Base-by-base conservation (phyloP, 2,113 vertebrate species). In the Sebastes fasciatus region DNA sequence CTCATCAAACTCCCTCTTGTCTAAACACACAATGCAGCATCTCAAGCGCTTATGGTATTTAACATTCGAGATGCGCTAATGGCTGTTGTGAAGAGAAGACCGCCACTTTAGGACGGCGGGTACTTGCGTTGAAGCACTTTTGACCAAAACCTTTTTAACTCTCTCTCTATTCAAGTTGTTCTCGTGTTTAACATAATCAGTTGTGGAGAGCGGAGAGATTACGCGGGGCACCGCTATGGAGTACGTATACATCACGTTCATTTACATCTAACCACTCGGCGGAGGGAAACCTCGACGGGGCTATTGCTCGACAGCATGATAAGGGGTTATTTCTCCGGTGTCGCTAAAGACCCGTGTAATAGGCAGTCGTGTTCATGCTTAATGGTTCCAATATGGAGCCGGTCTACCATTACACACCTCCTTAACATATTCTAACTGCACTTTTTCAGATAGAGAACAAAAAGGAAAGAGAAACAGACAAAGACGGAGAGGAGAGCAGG, bases 301-400 rank as follows among this genome's bases (percentile, higher is more conserved):
- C 58, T 45, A 46, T 43, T 21, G 43, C 60, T 67, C 40, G 54
- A n/a, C 74, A 74, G 57, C 10, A 77, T 65, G 73, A 87, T 79
- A 52, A 54, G 65, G 14, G 72, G 64, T 83, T 79, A 62, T 85
- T 80, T 65, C 74, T 79, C 63, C 11, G 34, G 77, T 63, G 67
- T 60, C 7, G 73, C 66, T 92, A 91, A 92, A 88, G 78, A 85
- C 60, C 85, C 65, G 19, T 72, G 73, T 75, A 87, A 92, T 83
- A 82, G 58, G 48, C 74, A 48, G 75, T 68, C 64, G 48, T 80
- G 66, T 74, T 61, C 63, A 69, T 40, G 74, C 68, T 81, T 86
- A 84, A 84, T 83, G 69, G 45, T 23, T 86, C 80, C 74, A 88
- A 70, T 80, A 80, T 72, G 66, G 34, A 45, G 6, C 61, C 42